These are phyloP conservation scores for Solea solea DNA, from an alignment of 2,113 vertebrate genomes.

Conservation along the genomic window DNA sequence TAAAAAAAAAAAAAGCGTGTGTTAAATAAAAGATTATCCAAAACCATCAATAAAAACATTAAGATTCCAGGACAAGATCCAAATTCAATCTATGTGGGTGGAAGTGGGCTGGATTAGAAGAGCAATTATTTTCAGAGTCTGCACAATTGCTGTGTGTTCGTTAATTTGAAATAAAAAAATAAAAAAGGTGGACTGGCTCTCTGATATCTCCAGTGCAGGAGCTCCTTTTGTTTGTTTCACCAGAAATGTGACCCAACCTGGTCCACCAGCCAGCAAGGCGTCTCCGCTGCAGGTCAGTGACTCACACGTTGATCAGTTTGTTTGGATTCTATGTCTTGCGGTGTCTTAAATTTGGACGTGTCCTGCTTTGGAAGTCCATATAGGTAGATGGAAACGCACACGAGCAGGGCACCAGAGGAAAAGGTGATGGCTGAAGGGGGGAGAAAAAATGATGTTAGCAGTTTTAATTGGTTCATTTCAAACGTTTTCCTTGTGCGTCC, in stretches of 20 bases:
- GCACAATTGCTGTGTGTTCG: too few relatives aligned
- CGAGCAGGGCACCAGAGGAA: constrained; percentile 85
- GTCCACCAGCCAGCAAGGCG: not conserved
- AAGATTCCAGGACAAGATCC: too few relatives aligned
- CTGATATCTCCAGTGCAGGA: not conserved
- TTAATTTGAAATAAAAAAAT: not conserved
- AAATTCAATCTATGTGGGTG: too few relatives aligned
- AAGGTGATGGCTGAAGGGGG: constrained; percentile 85
- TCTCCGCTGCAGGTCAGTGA: not conserved
- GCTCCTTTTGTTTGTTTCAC: not conserved
- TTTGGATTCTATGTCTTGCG: constrained; percentile 72
- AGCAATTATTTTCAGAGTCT: too few relatives aligned
- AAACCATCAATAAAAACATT: too few relatives aligned
- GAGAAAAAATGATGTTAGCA: not conserved
- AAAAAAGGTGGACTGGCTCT: not conserved
- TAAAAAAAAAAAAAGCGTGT: too few relatives aligned
- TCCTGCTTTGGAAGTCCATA: constrained; percentile 95
- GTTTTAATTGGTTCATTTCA: not conserved
- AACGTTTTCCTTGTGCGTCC: too few relatives aligned
- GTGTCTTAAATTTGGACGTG: constrained; percentile 81
- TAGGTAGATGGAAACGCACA: constrained; percentile 96
- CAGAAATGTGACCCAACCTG: not conserved
- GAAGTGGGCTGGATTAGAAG: too few relatives aligned
- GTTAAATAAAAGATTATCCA: too few relatives aligned
- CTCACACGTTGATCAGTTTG: constrained; percentile 84